These are phyloP conservation scores for Calcarius lapponicus DNA, from an alignment of 2,797 vertebrate species.

Conservation along the genomic window DNA sequence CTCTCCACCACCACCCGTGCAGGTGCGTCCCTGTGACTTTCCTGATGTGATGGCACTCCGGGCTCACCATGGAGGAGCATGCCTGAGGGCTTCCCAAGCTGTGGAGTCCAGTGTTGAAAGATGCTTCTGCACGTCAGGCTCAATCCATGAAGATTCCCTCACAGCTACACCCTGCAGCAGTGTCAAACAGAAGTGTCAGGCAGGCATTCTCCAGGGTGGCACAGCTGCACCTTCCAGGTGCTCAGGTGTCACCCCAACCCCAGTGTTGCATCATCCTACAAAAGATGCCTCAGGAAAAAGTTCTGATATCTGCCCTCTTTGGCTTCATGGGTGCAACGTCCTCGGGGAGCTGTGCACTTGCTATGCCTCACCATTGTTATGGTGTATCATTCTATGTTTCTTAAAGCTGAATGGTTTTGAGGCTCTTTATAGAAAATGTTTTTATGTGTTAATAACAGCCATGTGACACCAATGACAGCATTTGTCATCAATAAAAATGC, in stretches of 20 bases:
- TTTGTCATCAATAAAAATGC: not conserved
- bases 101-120: not conserved
- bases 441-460: not conserved
- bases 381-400: not conserved
- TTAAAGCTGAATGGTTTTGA: rapidly evolving
- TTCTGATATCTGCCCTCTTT: not conserved
- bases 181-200: not conserved
- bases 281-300: not conserved
- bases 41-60: not conserved
- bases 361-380: rapidly evolving
- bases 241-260: not conserved
- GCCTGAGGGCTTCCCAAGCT: not conserved
- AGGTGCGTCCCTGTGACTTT: not conserved
- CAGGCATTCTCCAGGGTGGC: not conserved
- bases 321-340: not conserved
- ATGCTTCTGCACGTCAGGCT: rapidly evolving
- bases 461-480: rapidly evolving
- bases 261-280: not conserved
- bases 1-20: rapidly evolving
- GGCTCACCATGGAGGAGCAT: rapidly evolving
- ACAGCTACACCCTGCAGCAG: not conserved
- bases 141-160: not conserved
- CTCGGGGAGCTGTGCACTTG: not conserved
- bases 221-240: not conserved
- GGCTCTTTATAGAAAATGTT: not conserved